Conservation (phyloP, 1,140 invertebrate species). For the Hyphantria cunea region DNA sequence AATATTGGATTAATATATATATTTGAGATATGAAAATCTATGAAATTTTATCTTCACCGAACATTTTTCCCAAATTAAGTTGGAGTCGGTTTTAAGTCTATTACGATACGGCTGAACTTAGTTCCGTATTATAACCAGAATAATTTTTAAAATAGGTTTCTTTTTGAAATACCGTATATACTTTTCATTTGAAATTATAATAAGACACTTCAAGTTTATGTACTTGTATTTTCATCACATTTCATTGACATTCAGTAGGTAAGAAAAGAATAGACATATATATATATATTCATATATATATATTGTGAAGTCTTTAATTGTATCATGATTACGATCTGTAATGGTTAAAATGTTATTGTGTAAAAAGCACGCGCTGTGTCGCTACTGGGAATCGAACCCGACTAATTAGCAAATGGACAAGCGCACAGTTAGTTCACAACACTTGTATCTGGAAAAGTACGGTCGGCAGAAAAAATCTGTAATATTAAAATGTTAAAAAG, state of each 20-base stretch:
- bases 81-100: no score
- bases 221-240: not conserved
- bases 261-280: conserved; percentile 11
- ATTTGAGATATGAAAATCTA: no score
- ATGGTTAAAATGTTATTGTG: conserved; percentile 48
- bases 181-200: no score
- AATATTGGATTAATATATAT: no score
- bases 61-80: no score
- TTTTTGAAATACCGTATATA: no score
- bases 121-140: no score
- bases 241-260: not conserved
- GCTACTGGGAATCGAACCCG: conserved; percentile 46
- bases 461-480: conserved; percentile 28
- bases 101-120: no score
- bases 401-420: conserved; percentile 46
- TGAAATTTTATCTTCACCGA: no score
- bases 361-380: conserved; percentile 40
- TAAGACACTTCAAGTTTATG: no score
- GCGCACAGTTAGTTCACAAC: conserved; percentile 43
- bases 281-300: not conserved
- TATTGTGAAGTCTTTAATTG: conserved; percentile 28
- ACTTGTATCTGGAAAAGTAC: conserved; percentile 36
- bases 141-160: no score
- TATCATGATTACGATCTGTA: conserved; percentile 47
- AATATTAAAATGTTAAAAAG: no score